These are phyloP conservation scores for Rhyacichthys aspro DNA, from an alignment of 2,797 vertebrate species.

Conservation along the genomic window DNA sequence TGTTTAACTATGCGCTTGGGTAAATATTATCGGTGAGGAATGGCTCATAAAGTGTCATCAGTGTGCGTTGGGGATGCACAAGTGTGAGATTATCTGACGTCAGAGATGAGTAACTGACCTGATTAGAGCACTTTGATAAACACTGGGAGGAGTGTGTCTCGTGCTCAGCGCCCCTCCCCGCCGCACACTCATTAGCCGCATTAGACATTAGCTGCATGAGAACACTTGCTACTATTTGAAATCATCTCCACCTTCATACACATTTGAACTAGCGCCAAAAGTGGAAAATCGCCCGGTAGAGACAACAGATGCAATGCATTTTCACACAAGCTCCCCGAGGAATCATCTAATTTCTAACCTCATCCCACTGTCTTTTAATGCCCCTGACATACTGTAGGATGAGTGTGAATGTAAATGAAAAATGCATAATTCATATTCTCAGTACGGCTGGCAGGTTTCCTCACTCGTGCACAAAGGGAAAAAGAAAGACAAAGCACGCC, in stretches of 20 bases:
- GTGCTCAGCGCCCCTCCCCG: constrained; percentile 45
- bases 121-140: constrained; percentile 75
- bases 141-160: constrained; percentile 63
- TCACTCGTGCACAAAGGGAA: constrained; percentile 39
- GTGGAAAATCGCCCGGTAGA: constrained; percentile 51
- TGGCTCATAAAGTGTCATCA: constrained; percentile 70
- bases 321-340: constrained; percentile 48
- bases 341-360: constrained; percentile 67
- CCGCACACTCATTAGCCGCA: constrained; percentile 48
- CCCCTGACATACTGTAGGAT: constrained; percentile 62
- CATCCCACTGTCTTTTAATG: constrained; percentile 65
- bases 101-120: constrained; percentile 74
- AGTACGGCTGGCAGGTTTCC: constrained; percentile 51
- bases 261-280: constrained; percentile 55
- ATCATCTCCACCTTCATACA: constrained; percentile 52
- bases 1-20: constrained; percentile 66
- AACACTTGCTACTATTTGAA: constrained; percentile 61
- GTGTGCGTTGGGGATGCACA: constrained; percentile 56
- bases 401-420: constrained; percentile 73
- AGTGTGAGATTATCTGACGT: constrained; percentile 72
- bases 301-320: constrained; percentile 61
- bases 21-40: constrained; percentile 68
- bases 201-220: constrained; percentile 32
- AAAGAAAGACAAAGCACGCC: constrained; percentile 61
- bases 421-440: constrained; percentile 75